Percentiles rank a stretch among this genome's conserved stretches.
Conservation (phyloP, 2,113 vertebrate genomes). For the Girardinichthys multiradiatus region DNA sequence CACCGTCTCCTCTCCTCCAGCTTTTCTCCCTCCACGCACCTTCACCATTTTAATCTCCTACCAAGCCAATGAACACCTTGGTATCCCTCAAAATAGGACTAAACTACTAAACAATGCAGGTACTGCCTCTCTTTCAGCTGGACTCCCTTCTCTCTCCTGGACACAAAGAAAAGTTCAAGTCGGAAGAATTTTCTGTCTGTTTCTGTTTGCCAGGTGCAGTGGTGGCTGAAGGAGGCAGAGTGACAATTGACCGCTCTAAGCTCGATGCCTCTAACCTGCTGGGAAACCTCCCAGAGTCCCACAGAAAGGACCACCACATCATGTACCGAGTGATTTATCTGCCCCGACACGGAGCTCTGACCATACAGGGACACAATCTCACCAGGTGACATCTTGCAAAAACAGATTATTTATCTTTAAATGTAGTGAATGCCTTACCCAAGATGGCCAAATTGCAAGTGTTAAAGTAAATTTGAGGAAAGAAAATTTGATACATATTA, state of each 20-base stretch:
- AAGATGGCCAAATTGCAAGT: not conserved
- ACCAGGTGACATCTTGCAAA: slow-evolving; percentile 65
- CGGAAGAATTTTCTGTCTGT: slow-evolving; percentile 1
- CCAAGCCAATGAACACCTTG: slow-evolving; percentile 53
- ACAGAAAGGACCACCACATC: slow-evolving; percentile 79
- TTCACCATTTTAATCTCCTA: slow-evolving; percentile 87
- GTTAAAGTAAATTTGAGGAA: not conserved
- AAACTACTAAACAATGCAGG: slow-evolving; percentile 85
- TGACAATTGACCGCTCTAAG: slow-evolving; percentile 84
- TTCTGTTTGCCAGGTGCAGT: slow-evolving; percentile 77
- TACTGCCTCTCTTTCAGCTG: slow-evolving; percentile 38
- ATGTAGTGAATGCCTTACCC: not conserved
- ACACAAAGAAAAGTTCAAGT: not conserved
- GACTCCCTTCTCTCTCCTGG: not conserved
- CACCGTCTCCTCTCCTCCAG: slow-evolving; percentile 82
- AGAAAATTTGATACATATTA: not conserved
- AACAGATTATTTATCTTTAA: not conserved
- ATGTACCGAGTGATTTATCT: slow-evolving; percentile 85
- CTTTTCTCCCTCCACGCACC: slow-evolving; percentile 78
- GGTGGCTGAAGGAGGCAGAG: slow-evolving; percentile 85
- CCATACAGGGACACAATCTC: slow-evolving; percentile 81
- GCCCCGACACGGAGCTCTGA: slow-evolving; percentile 81
- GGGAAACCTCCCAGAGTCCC: slow-evolving; percentile 77
- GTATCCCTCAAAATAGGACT: slow-evolving; percentile 66
- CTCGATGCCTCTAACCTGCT: slow-evolving; percentile 89